Base-by-base conservation (phyloP, 2,797 vertebrate species). In the Bufotes viridis region DNA sequence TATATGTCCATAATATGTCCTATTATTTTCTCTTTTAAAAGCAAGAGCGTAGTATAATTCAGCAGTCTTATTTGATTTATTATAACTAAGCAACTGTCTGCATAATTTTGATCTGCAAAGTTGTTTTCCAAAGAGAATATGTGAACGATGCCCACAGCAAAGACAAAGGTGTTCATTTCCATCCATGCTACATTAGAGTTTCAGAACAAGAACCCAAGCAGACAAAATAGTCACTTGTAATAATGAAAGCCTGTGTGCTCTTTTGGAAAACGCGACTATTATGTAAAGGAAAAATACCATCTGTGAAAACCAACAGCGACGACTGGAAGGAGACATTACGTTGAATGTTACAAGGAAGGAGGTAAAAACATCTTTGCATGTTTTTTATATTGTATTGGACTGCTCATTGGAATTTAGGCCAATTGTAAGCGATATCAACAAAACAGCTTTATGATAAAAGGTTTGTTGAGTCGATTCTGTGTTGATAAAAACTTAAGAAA, bases 171-270 rank as follows among this genome's bases (percentile, higher is more conserved):
- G 72, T 70, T 78, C 57, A 82, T 78, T 82, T 70, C 29, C 51
- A 53, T 17, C 63, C 49, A 58, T 78, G 49, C 8, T 51, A 82
- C 82, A 82, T 55, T 55, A 78, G 55, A 70, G 49, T 74, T 84
- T 81, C 2, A 78, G n/a, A 74, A 14, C 55, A 78, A 78, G 74
- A 34, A 9, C 53, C 3, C 5, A n/a, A 69, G 49, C 82, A 88
- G 75, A 26, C 83, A 80, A 74, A 78, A 55, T 20, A 78, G 22
- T 78, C 72, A n/a, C 34, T 78, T 65, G 78, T 78, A 81, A 67
- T 69, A 81, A 85, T 85, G 65, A 89, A 65, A 85, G 83, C 57
- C 83, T 76, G 70, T 24, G 34, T 83, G 74, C 84, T 88, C 74
- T 84, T 69, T 84, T 72, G 61, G 60, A 70, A 84, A 78, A 53